Conservation (phyloP, 1,140 invertebrate species). For the Plodia interpunctella region DNA sequence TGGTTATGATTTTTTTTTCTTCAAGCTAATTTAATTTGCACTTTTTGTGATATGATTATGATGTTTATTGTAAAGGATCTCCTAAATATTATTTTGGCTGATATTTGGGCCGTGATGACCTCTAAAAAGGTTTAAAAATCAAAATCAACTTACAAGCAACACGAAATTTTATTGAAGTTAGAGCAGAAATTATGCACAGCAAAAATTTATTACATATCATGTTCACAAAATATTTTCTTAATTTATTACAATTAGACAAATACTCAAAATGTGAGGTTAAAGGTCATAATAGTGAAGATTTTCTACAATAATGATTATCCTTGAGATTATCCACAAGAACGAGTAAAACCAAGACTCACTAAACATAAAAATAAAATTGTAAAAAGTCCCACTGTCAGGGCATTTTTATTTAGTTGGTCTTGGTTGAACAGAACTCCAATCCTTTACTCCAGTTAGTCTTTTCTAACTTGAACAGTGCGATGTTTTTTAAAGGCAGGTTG, state of each 20-base stretch:
- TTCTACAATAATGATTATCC: conserved; percentile 40
- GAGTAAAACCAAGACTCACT: conserved; percentile 77
- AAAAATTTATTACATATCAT: conserved; percentile 24
- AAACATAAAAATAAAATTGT: conserved; percentile 69
- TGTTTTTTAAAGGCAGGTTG: conserved; percentile 52
- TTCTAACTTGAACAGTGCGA: conserved; percentile 76
- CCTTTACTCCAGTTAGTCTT: conserved; percentile 71
- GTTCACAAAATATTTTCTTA: conserved; percentile 22
- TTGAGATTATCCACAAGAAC: conserved; percentile 51
- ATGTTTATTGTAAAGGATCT: too few relatives aligned
- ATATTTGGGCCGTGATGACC: too few relatives aligned
- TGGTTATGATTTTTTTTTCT: too few relatives aligned
- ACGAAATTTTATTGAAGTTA: conserved; percentile 65
- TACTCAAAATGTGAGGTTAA: conserved; percentile 41
- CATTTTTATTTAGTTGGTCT: conserved; percentile 76
- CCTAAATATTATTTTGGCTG: too few relatives aligned
- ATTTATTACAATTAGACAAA: conserved; percentile 34
- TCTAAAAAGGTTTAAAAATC: conserved; percentile 9
- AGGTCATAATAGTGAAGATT: conserved; percentile 40
- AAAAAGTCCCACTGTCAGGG: conserved; percentile 43
- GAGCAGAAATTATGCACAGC: conserved; percentile 54
- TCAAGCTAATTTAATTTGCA: too few relatives aligned
- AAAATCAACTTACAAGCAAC: conserved; percentile 50
- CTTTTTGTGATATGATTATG: too few relatives aligned
- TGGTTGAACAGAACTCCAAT: conserved; percentile 76